Conservation (phyloP, 1,140 invertebrate genomes). For the Lepidostoma basale region DNA sequence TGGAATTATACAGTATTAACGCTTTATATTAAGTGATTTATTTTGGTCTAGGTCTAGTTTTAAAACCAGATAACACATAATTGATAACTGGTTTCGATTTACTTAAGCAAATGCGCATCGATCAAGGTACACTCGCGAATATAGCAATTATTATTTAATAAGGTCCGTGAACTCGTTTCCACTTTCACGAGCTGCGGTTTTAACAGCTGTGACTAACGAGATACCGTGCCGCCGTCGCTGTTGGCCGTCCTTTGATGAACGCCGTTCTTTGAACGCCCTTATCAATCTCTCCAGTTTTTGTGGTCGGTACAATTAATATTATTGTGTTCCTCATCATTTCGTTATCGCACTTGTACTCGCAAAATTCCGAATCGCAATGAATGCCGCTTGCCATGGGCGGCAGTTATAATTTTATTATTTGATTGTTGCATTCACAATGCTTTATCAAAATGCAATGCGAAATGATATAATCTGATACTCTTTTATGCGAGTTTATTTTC, state of each 20-base stretch:
- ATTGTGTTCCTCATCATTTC: neutral
- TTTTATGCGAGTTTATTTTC: too few species aligned
- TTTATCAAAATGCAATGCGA: too few species aligned
- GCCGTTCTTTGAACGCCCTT: neutral
- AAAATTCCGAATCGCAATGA: slow-evolving; percentile 1
- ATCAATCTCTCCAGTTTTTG: neutral
- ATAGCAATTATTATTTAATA: too few species aligned
- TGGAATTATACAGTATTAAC: too few species aligned
- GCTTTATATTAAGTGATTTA: too few species aligned
- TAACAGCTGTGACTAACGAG: neutral
- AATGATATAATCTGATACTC: too few species aligned
- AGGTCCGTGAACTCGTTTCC: neutral
- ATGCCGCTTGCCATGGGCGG: neutral
- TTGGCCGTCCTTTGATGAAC: neutral
- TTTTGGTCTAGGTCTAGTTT: too few species aligned
- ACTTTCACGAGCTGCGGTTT: slow-evolving; percentile 10
- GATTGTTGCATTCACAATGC: neutral
- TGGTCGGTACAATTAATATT: neutral
- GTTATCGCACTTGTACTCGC: neutral
- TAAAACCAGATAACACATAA: too few species aligned
- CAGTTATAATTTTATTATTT: neutral
- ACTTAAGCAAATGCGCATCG: too few species aligned
- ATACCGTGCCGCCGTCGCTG: neutral
- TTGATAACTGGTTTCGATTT: too few species aligned
- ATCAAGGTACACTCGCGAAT: too few species aligned